Evolutionary conservation across 2,113 vertebrate species (phyloP).

Genomic region (Bos indicus): DNA sequence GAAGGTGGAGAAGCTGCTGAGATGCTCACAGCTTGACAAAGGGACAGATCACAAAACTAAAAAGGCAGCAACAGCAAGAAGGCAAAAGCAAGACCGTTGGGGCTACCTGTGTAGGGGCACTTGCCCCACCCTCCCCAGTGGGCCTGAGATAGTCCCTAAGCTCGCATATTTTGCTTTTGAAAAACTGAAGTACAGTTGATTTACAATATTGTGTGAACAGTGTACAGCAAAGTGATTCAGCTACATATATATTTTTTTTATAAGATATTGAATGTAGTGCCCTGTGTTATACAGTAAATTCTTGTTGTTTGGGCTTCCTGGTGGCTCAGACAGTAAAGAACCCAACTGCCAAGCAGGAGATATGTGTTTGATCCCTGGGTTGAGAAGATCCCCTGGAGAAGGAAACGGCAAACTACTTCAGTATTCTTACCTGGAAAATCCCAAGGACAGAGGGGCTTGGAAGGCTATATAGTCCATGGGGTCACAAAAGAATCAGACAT

Average conservation of each 20-base stretch:
- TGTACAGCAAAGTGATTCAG: neutral
- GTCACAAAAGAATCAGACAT: neutral
- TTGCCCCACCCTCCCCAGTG: neutral
- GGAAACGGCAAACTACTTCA: neutral
- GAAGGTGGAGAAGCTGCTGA: neutral
- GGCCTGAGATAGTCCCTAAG: neutral
- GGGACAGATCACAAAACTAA: neutral
- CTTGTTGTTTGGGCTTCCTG: neutral
- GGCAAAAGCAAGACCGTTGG: neutral
- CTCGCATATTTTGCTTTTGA: neutral
- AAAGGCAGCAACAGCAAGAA: neutral
- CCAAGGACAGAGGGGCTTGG: neutral
- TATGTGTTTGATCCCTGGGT: neutral
- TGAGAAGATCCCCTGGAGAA: neutral
- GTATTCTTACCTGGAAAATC: neutral
- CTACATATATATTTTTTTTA: neutral
- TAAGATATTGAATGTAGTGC: neutral
- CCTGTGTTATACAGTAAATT: neutral
- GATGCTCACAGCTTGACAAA: neutral
- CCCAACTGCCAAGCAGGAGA: neutral
- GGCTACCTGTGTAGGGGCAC: fast-evolving
- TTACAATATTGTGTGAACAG: neutral
- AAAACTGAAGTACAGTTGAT: neutral
- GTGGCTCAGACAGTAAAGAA: neutral
- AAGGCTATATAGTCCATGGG: neutral